Base-by-base conservation (phyloP, 2,797 vertebrate species). In the Galagoides demidoff region DNA sequence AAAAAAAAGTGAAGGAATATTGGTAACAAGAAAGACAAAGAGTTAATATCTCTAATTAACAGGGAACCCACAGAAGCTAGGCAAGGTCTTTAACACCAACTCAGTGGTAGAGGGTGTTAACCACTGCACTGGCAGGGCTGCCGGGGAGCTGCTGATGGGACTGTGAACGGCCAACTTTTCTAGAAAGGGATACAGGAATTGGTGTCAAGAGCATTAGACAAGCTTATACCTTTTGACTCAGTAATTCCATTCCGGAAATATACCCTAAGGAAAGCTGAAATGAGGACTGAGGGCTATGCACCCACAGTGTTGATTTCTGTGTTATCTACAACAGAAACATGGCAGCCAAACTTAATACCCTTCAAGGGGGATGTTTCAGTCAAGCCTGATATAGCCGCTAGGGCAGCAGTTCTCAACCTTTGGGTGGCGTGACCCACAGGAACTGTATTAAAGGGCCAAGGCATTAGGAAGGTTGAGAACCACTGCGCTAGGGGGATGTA, bases 101-200 rank as follows among this genome's bases (percentile, higher is more conserved):
- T 39, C 34, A 8, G 1, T 10, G 39, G n/a, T 45, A 55, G 16
- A 20, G 57, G 25, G 11, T 3, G 7, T 13, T 0, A 0, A 17
- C 0, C 0, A 19, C 31, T 4, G 8, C 0, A 0, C 3, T 59
- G 59, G 4, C 7, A 10, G 25, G 22, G 10, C 7, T 19, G 7
- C 66, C n/a, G 39, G 27, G 31, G 37, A 78, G 29, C 52, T 13
- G 11, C 64, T 14, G 20, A 22, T 14, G 55, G 4, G 20, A 14
- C 10, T n/a, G n/a, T 1, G 31, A 66, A n/a, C 0, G 27, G 31
- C 2, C 12, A 9, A 0, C 31, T 63, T 64, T 37, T 45, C 90
- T 37, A 5, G 25, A 66, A 74, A 23, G 55, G 77, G 79, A 29
- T 52, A 1, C 34, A 61, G 6, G 14, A 9, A 14, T 0, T 17